Evolutionary conservation across 2,113 vertebrate genomes (phyloP), one percentile per base, ranked within the genome.

Genomic region (Calidris pygmaea): DNA sequence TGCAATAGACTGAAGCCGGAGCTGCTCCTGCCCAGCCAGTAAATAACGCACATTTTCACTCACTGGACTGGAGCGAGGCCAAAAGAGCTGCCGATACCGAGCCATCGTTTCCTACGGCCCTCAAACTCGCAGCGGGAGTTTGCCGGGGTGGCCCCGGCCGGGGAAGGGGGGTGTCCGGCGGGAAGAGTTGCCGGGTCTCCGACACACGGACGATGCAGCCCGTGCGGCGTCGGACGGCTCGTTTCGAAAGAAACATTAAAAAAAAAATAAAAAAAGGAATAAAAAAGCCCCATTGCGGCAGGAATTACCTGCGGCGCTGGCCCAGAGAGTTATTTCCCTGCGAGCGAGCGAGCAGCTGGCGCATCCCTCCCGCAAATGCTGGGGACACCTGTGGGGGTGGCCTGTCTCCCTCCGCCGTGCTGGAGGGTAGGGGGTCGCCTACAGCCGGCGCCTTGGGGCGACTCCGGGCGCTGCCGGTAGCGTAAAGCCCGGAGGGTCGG

Each of bases 31-130:
- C 50, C 82, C 67, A 10, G 41, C 58, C 78, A 17, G 56, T 6
- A 48, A 95, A 87, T 52, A 81, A 74, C 1, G 13, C 86, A 6
- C 65, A 21, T 53, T 94, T 86, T 56, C 88, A 1, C 90, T 84
- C 92, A 6, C 24, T n/a, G 86, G 41, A 12, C 90, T 87, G 96
- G 96, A 94, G 47, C 10, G 29, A 32, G 77, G 92, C 95, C 94
- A 95, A 78, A 78, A 80, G 29, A 35, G 19, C 62, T 26, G 76
- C 93, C 34, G 80, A 6, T 14, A 20, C 91, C 11, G 77, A 29
- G 47, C 20, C 29, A 91, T 59, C 45, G 15, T 26, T 80, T 70
- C 90, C 75, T 15, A 26, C 52, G 1, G 4, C 20, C 6, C 82
- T 59, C 11, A 29, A 7, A 34, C 4, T 35, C 23, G n/a, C 37